phyloP scores from a whole-genome alignment of 2,113 vertebrate genomes.

The Centropus bengalensis region DNA sequence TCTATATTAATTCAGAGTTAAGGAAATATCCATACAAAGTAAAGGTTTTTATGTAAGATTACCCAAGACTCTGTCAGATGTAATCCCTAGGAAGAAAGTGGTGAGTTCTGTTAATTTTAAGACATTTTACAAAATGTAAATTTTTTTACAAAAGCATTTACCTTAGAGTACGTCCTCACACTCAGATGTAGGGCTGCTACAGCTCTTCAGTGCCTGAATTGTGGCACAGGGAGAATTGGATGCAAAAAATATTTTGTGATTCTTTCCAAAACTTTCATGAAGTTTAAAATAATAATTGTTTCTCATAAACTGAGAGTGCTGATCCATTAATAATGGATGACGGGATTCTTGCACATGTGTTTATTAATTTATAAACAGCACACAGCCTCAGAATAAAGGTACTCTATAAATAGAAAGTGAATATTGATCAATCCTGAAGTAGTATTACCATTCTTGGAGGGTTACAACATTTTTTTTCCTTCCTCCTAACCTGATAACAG shows the following conservation, averaged over 20 bases:
- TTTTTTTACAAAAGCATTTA: background rate
- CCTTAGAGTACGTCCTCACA: background rate
- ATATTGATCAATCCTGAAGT: conserved; percentile 53
- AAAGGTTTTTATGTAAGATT: background rate
- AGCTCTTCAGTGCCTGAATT: background rate
- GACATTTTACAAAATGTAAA: too few species aligned
- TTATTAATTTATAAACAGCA: conserved; percentile 65
- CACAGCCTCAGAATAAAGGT: conserved; percentile 16
- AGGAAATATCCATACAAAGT: background rate
- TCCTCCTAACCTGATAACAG: background rate
- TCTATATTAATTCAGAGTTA: background rate
- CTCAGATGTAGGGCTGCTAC: background rate
- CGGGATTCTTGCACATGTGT: conserved; percentile 32
- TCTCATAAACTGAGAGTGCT: background rate
- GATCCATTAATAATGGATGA: conserved; percentile 56
- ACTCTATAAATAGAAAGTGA: conserved; percentile 45
- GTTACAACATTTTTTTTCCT: background rate
- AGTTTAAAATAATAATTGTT: conserved; percentile 23
- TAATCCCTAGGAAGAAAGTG: background rate
- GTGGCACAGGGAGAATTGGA: background rate
- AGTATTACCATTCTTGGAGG: conserved; percentile 1
- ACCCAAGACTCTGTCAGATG: background rate
- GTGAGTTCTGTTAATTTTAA: background rate
- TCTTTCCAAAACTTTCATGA: background rate
- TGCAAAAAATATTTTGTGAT: background rate